Conservation (phyloP, 2,797 vertebrate species). For the Morus bassanus region DNA sequence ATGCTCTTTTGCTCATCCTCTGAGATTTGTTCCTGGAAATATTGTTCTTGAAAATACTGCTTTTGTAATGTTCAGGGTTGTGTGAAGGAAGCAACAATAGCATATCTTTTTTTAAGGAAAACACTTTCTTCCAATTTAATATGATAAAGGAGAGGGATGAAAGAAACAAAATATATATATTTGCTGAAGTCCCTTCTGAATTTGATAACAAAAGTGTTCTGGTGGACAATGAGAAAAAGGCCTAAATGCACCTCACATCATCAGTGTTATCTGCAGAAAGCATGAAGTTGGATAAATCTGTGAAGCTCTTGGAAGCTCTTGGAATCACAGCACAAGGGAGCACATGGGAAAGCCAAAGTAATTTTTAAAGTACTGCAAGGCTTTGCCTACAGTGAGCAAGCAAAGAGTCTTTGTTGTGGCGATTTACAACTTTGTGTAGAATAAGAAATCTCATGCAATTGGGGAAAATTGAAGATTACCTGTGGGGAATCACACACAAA, state of each 20-base stretch:
- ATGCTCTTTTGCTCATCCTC: not conserved
- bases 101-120: not conserved
- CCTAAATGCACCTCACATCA: not conserved
- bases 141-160: not conserved
- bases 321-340: not conserved
- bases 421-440: slow-evolving; percentile 43
- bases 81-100: not conserved
- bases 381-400: slow-evolving; percentile 1
- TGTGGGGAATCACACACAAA: not conserved
- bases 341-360: not conserved
- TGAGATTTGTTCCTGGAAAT: not conserved
- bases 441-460: slow-evolving; percentile 41
- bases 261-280: not conserved
- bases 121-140: not conserved
- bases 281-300: not conserved
- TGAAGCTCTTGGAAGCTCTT: not conserved
- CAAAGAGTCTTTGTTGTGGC: not conserved
- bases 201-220: not conserved
- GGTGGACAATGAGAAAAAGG: not conserved
- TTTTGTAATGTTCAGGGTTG: not conserved
- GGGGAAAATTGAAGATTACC: slow-evolving; percentile 51
- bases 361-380: not conserved
- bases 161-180: not conserved
- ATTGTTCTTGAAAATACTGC: not conserved
- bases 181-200: not conserved